phyloP scores from a whole-genome alignment of 1,140 invertebrate species.

The Alviniconcha marisindica region DNA sequence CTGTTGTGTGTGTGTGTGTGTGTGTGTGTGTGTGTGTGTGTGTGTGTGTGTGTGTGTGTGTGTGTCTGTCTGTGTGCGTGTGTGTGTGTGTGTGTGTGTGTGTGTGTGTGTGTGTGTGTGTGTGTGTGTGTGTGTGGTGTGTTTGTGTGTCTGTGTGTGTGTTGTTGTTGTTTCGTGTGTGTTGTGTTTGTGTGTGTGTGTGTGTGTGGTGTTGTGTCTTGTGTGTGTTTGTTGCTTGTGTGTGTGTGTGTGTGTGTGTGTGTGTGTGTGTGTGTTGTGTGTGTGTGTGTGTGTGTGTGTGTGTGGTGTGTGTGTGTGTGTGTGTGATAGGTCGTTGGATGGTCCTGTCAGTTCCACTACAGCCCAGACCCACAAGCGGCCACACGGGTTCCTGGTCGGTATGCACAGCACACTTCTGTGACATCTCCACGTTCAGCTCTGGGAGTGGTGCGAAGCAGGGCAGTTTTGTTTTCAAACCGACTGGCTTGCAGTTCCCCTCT shows the following conservation, averaged over 20 bases:
- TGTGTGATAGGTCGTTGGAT: background rate
- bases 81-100: conserved; percentile 22
- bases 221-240: no score
- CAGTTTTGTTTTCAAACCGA: no score
- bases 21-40: conserved; percentile 17
- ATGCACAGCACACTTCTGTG: background rate
- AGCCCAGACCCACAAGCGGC: background rate
- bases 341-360: background rate
- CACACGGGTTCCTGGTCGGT: background rate
- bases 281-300: conserved; percentile 18
- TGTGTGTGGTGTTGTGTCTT: conserved; percentile 1
- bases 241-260: no score
- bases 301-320: background rate
- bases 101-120: conserved; percentile 4
- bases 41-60: conserved; percentile 13
- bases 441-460: no score
- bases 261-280: no score
- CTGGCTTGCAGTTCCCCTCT: no score
- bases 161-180: background rate
- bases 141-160: conserved; percentile 15
- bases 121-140: conserved; percentile 25
- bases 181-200: background rate
- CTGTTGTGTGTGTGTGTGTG: background rate
- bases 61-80: conserved; percentile 19
- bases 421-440: no score